phyloP scores from a whole-genome alignment of 1,140 invertebrate genomes.

The Drosophila aff. region DNA sequence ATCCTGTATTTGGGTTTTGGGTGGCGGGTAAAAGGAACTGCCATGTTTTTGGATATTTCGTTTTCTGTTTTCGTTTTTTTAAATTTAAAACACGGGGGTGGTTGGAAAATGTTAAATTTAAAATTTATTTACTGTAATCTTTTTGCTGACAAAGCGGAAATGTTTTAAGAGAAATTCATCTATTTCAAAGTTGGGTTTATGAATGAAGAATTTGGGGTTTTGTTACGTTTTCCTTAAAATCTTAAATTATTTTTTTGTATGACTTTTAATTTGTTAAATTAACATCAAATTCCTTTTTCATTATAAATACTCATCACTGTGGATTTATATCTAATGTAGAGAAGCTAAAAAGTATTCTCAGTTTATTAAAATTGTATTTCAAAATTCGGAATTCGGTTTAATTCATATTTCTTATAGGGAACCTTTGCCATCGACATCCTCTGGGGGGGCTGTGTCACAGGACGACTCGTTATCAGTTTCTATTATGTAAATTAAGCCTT shows the following conservation, averaged over 20 bases:
- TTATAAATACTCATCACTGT: not conserved
- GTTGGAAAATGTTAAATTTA: slow-evolving; percentile 21
- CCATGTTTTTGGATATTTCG: slow-evolving; percentile 13
- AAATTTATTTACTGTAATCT: slow-evolving; percentile 19
- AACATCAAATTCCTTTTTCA: not conserved
- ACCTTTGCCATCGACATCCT: not conserved
- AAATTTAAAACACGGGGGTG: not conserved
- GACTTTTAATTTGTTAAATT: not conserved
- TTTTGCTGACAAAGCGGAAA: not conserved
- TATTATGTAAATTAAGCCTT: slow-evolving; percentile 48
- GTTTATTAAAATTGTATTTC: not conserved
- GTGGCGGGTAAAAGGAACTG: slow-evolving; percentile 26
- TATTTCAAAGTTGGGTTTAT: not conserved
- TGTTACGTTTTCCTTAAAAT: too few relatives aligned
- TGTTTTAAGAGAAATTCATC: not conserved
- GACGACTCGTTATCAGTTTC: slow-evolving; percentile 35
- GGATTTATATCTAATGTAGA: not conserved
- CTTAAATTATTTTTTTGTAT: too few relatives aligned
- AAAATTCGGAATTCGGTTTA: not conserved
- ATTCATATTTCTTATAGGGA: not conserved
- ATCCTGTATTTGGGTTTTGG: slow-evolving; percentile 24
- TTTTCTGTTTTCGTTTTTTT: not conserved
- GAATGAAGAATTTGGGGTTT: not conserved
- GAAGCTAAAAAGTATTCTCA: not conserved
- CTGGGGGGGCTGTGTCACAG: not conserved